These are phyloP conservation scores for Catamblyrhynchus diadema DNA, from an alignment of 2,797 vertebrate genomes.

Conservation along the genomic window DNA sequence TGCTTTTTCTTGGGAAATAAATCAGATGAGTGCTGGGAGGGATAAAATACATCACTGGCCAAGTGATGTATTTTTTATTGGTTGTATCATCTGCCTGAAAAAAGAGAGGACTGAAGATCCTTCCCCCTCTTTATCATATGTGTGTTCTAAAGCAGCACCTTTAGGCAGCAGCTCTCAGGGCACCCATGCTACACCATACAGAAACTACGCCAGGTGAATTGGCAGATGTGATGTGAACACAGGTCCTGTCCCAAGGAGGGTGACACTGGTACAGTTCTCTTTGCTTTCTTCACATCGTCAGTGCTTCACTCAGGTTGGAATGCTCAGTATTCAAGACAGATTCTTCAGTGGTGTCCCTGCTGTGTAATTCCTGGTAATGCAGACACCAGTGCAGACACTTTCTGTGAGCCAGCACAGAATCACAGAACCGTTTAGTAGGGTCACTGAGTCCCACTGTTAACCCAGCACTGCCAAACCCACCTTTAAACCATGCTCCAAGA, in stretches of 20 bases:
- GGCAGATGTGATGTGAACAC: not conserved
- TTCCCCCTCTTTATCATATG: not conserved
- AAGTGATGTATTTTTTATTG: not conserved
- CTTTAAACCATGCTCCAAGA: not conserved
- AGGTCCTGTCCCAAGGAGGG: not conserved
- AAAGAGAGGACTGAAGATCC: not conserved
- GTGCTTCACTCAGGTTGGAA: not conserved
- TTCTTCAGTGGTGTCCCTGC: not conserved
- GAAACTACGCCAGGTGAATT: too few relatives aligned
- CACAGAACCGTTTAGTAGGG: rapidly evolving
- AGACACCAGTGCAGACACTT: not conserved
- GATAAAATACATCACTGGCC: not conserved
- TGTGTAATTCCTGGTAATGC: not conserved
- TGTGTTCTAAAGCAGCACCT: not conserved
- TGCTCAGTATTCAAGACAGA: not conserved
- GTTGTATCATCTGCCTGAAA: not conserved
- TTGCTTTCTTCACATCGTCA: not conserved
- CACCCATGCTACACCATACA: too few relatives aligned
- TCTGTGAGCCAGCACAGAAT: not conserved
- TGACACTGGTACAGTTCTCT: not conserved
- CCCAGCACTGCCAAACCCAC: not conserved
- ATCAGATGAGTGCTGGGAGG: not conserved
- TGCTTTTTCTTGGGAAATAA: not conserved
- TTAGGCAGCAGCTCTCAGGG: not conserved
- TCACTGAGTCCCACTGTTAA: not conserved